Evolutionary conservation across 2,113 vertebrate genomes (phyloP), one percentile per base, ranked within the genome.

Genomic region (Recurvirostra avosetta): DNA sequence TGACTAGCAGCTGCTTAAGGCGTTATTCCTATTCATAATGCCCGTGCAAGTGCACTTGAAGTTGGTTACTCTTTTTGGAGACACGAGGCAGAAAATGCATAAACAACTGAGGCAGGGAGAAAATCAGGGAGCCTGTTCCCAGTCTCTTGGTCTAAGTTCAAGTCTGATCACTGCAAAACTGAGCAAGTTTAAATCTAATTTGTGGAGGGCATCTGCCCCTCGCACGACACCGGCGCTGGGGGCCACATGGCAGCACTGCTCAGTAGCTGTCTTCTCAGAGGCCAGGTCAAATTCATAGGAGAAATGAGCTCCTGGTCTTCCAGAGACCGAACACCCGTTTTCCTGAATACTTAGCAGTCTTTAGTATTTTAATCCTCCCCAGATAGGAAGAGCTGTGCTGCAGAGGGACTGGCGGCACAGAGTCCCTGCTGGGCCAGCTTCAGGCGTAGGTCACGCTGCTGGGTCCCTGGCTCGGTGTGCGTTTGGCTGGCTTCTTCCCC

Each of bases 1-100:
- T 85, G 94, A 91, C 80, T 75, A 97, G 89, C 95, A 90, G 92
- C 95, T 96, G 96, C 91, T 94, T 89, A 96, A 92, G 84, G 92
- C 59, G 0, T 92, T 94, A 75, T 72, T 96, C 65, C 88, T 89
- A 78, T 91, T 96, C 91, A 88, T 62, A 73, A 76, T 27, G 92
- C 71, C 92, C 30, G 6, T 80, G 89, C 85, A 79, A 97, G 89
- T 87, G 66, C 88, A 75, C 89, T 96, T 91, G 89, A 91, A 88
- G 70, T 79, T 87, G 74, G 91, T 92, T 95, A 85, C 66, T 91
- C 84, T 79, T 91, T 93, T 89, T 62, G 74, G 89, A 89, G 89
- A 94, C 92, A 87, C 3, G 58, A 96, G 86, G 68, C 79, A 89
- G 73, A 87, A 95, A 94, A 87, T 73, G 49, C 58, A 53, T 86